These are phyloP conservation scores for Perithous albicinctus DNA, from an alignment of 2,888 invertebrate genomes.

Conservation along the genomic window DNA sequence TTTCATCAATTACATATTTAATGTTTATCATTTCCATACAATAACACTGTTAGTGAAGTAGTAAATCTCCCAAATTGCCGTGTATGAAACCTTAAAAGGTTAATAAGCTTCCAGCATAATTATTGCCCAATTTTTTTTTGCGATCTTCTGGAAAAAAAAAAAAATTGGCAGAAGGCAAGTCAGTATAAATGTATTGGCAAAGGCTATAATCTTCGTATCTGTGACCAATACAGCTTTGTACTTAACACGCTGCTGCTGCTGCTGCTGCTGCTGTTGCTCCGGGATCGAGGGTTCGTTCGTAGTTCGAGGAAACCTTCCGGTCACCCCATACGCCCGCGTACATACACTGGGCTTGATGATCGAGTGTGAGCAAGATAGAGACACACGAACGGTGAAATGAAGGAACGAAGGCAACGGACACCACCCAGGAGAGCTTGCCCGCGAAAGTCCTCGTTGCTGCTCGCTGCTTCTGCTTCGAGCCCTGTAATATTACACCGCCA, in stretches of 20 bases:
- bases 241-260: conserved; percentile 6
- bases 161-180: conserved; percentile 11
- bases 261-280: conserved; percentile 24
- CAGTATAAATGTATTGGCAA: conserved; percentile 23
- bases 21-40: no score
- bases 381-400: conserved; percentile 28
- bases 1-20: no score
- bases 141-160: neutral
- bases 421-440: conserved; percentile 64
- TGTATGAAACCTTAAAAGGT: neutral
- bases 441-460: conserved; percentile 63
- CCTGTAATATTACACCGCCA: conserved; percentile 82
- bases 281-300: conserved; percentile 42
- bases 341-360: conserved; percentile 46
- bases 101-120: neutral
- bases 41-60: no score
- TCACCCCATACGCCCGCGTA: conserved; percentile 77
- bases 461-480: conserved; percentile 64
- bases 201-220: conserved; percentile 33
- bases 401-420: conserved; percentile 61
- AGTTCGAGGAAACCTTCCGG: conserved; percentile 69
- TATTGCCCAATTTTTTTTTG: neutral
- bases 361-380: conserved; percentile 32
- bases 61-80: no score
- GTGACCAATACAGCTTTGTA: conserved; percentile 2